Base-by-base conservation (phyloP, 2,888 invertebrate species). In the Drymonia ruficornis region DNA sequence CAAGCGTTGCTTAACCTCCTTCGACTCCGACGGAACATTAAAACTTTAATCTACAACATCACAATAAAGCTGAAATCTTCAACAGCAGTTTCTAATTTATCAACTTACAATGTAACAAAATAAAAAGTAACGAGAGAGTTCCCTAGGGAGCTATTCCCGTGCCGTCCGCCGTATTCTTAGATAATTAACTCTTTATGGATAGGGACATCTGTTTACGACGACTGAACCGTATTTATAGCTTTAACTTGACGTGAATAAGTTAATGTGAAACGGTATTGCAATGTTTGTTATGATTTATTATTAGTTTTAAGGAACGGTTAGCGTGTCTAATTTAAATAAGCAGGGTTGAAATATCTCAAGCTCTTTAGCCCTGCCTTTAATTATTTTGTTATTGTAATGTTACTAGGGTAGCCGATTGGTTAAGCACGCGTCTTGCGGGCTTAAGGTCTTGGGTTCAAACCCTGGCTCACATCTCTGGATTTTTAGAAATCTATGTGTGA, bases 111-210 rank as follows among this genome's bases (percentile, higher is more conserved):
- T 64, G 74, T 71, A 70, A 70, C 70, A 70, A 63, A 78, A 78
- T 75, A 80, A 86, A 89, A 87, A 82, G 75, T 70, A 74, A 78
- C 56, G 69, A 67, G 55, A 63, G 66, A 64, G 80, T 88, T 90
- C 90, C 87, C 91, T 72, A 80, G 90, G 83, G 90, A 85, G 80
- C 81, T 85, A 86, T 87, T 84, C 80, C 72, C 63, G 77, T 65
- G 67, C 69, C 67, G 63, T 36, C 68, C 67, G 60, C 71, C 75
- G 73, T 90, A 89, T 90, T 91, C 86, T 89, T 86, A 84, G 83
- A 84, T 90, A 91, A 91, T 91, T 91, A 91, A 89, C 89, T 89
- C 91, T 89, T 89, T 88, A 89, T 83, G 80, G 78, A 77, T 60
- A 75, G 80, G 70, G 87, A 90, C 91, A 91, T 87, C 84, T 91